Conservation (phyloP, 1,140 invertebrate genomes). For the Ceratoteleas bidentatus region DNA sequence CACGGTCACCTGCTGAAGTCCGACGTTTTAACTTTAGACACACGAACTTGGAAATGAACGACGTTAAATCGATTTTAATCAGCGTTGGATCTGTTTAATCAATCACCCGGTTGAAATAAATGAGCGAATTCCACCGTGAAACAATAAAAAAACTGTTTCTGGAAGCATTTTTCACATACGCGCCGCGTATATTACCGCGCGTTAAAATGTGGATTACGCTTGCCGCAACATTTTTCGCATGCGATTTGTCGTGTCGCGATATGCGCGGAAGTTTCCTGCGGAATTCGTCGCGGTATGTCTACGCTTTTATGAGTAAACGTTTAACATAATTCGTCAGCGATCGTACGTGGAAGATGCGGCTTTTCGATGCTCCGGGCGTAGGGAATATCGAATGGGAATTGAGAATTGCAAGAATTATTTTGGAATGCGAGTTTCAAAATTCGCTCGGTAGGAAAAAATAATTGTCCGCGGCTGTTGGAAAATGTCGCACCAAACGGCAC, state of each 20-base stretch:
- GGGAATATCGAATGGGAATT: too few relatives aligned
- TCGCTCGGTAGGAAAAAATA: too few relatives aligned
- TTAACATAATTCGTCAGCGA: too few relatives aligned
- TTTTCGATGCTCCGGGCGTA: too few relatives aligned
- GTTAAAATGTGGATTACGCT: slow-evolving; percentile 27
- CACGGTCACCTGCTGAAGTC: slow-evolving; percentile 48
- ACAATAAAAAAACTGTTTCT: background rate
- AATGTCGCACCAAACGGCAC: slow-evolving; percentile 41
- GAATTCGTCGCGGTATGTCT: too few relatives aligned
- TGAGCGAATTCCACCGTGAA: background rate
- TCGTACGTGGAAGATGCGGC: too few relatives aligned
- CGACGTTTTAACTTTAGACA: slow-evolving; percentile 48
- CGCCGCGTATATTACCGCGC: background rate
- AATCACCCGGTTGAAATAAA: background rate
- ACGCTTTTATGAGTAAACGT: too few relatives aligned
- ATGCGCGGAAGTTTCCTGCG: too few relatives aligned
- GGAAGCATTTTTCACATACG: slow-evolving; percentile 19
- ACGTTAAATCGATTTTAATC: slow-evolving; percentile 38
- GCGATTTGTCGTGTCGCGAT: too few relatives aligned
- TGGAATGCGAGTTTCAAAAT: too few relatives aligned
- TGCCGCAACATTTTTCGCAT: background rate
- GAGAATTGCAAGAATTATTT: slow-evolving; percentile 2
- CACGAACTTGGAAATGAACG: slow-evolving; percentile 30
- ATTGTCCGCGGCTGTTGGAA: slow-evolving; percentile 36
- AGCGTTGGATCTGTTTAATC: slow-evolving; percentile 7